A percentile compares a stretch with the other conserved stretches of the same genome.
phyloP scores from a whole-genome alignment of 2,888 invertebrate species.

The Eugnorisma glareosa region DNA sequence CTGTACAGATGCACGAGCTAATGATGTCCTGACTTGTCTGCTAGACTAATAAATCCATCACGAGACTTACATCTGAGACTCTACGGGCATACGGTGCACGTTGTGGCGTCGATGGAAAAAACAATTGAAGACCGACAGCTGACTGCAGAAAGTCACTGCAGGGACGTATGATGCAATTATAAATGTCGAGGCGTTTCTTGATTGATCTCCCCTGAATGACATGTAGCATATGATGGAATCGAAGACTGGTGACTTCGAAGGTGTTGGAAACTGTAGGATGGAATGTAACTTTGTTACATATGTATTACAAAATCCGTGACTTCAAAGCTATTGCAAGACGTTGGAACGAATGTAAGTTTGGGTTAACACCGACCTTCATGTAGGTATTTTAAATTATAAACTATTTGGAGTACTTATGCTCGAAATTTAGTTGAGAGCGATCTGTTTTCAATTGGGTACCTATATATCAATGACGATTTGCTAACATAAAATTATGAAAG shows the following conservation, averaged over 20 bases:
- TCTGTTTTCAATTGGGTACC: too few species aligned
- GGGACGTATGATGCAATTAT: not conserved
- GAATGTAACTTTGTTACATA: too few species aligned
- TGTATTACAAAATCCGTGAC: too few species aligned
- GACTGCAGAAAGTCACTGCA: not conserved
- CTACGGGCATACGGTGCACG: too few species aligned
- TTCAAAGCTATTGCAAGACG: too few species aligned
- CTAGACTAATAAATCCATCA: not conserved
- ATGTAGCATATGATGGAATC: not conserved
- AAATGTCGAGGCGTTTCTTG: not conserved
- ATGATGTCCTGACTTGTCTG: not conserved
- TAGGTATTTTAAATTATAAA: not conserved
- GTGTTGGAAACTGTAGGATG: not conserved
- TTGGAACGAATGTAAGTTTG: too few species aligned
- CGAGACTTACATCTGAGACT: too few species aligned
- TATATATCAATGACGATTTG: not conserved
- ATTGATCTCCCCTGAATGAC: not conserved
- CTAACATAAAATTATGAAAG: too few species aligned
- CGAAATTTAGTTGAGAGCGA: too few species aligned
- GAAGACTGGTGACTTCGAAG: not conserved
- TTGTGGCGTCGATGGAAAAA: slow-evolving; percentile 5
- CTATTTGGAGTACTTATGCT: not conserved
- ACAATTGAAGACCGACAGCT: not conserved
- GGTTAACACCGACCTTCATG: not conserved
- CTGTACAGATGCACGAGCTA: too few species aligned